phyloP scores from a whole-genome alignment of 2,113 vertebrate species.

The Heterotilapia buettikoferi region DNA sequence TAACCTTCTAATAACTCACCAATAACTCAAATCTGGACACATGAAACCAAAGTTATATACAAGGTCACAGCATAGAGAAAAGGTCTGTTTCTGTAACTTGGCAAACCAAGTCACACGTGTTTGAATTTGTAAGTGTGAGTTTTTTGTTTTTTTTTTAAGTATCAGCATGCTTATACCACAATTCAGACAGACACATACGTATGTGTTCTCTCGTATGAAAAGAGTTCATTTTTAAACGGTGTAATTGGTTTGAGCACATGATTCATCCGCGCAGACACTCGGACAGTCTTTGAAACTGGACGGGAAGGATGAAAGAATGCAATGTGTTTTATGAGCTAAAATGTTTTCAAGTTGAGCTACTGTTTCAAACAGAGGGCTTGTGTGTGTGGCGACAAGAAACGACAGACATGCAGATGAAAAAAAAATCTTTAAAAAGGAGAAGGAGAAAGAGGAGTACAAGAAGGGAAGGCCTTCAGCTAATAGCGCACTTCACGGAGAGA shows the following conservation, averaged over 20 bases:
- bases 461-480: background rate
- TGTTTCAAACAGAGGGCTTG: slow-evolving; percentile 35
- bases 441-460: background rate
- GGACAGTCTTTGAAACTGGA: slow-evolving; percentile 23
- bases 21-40: background rate
- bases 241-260: slow-evolving; percentile 36
- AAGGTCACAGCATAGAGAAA: background rate
- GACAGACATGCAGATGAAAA: background rate
- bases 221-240: slow-evolving; percentile 13
- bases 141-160: fast-evolving
- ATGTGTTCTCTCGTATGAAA: background rate
- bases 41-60: background rate
- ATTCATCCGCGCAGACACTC: slow-evolving; percentile 11
- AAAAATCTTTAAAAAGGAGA: background rate
- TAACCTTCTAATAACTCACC: background rate
- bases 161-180: background rate
- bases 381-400: slow-evolving; percentile 6
- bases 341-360: slow-evolving; percentile 4
- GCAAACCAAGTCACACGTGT: background rate
- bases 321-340: background rate
- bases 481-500: background rate
- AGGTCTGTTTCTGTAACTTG: background rate
- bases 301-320: background rate
- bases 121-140: background rate
- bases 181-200: background rate